Evolutionary conservation across 2,888 invertebrate genomes (phyloP), one percentile per base, ranked within the genome.

Genomic region (Drosophila picticornis): DNA sequence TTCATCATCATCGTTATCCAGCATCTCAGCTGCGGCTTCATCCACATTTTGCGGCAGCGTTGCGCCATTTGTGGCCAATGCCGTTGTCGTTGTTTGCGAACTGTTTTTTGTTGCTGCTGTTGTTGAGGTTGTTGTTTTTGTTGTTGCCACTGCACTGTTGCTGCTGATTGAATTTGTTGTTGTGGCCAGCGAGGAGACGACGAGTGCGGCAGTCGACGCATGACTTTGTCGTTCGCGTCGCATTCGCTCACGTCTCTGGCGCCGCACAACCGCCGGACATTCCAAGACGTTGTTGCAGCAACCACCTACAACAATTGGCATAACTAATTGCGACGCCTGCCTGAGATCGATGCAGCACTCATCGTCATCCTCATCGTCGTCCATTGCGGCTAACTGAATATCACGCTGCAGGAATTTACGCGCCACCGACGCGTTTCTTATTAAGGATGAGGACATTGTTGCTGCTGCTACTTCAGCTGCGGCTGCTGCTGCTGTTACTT

Each of bases 31-130:
- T 85, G 72, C 74, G 77, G 27, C 58, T 29, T 25, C 59, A 25
- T 55, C 64, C 32, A 46, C 72, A 65, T 81, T 59, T 56, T 85
- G 61, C 52, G 70, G 75, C 72, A 82, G 58, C 69, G 55, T 51
- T 48, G 64, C 72, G 68, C 72, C 75, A 58, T 77, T 81, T 80
- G 75, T 81, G 81, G 63, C 75, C 73, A 75, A 56, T 52, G 66
- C 64, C 29, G 63, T 84, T 80, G 81, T 91, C 91, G 91, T 90
- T 90, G 91, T 86, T 84, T 90, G 85, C 77, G 91, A 90, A 84
- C 67, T 71, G 68, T 77, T 76, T 74, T 60, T 65, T 73, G 52
- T 43, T 64, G 68, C 22, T 58, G 68, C 32, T 55, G 57, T 25
- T 22, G 22, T 1, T 58, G 68, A n/a, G 53, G 60, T 19, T 22